Evolutionary conservation across 2,797 vertebrate species (phyloP).

Genomic region (Chrosomus eos): DNA sequence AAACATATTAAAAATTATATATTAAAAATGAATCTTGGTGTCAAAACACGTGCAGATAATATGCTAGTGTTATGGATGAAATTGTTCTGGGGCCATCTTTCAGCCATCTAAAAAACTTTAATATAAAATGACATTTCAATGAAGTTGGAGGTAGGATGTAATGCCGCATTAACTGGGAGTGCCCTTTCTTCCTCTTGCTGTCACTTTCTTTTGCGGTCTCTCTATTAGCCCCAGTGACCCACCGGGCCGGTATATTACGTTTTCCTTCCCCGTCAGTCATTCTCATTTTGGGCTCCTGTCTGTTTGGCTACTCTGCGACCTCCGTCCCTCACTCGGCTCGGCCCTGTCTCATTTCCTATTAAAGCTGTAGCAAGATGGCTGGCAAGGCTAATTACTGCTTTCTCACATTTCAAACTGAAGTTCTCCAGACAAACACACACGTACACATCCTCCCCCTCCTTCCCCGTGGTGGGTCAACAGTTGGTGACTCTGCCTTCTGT

Average conservation of each 20-base stretch:
- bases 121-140: slow-evolving; percentile 64
- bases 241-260: slow-evolving; percentile 47
- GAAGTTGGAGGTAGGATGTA: slow-evolving; percentile 57
- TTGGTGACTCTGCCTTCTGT: slow-evolving; percentile 50
- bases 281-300: slow-evolving; percentile 71
- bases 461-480: slow-evolving; percentile 45
- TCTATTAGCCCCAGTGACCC: slow-evolving; percentile 58
- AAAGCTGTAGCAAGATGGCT: slow-evolving; percentile 72
- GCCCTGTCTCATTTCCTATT: slow-evolving; percentile 81
- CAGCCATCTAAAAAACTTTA: slow-evolving; percentile 52
- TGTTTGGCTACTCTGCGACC: slow-evolving; percentile 77
- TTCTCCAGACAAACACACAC: slow-evolving; percentile 42
- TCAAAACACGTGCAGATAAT: slow-evolving; percentile 47
- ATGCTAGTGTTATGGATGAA: slow-evolving; percentile 54
- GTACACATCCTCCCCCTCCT: slow-evolving; percentile 14
- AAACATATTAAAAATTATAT: slow-evolving; percentile 47
- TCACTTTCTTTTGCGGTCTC: slow-evolving; percentile 38
- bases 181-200: slow-evolving; percentile 34
- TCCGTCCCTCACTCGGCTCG: slow-evolving; percentile 76
- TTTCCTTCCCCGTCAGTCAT: slow-evolving; percentile 58
- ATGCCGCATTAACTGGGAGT: slow-evolving; percentile 59
- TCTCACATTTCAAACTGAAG: slow-evolving; percentile 43
- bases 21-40: slow-evolving; percentile 48
- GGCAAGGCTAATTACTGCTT: slow-evolving; percentile 73
- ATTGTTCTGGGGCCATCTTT: slow-evolving; percentile 50